These are phyloP conservation scores for Nowickia ferox DNA, from an alignment of 2,888 invertebrate genomes.

Conservation along the genomic window DNA sequence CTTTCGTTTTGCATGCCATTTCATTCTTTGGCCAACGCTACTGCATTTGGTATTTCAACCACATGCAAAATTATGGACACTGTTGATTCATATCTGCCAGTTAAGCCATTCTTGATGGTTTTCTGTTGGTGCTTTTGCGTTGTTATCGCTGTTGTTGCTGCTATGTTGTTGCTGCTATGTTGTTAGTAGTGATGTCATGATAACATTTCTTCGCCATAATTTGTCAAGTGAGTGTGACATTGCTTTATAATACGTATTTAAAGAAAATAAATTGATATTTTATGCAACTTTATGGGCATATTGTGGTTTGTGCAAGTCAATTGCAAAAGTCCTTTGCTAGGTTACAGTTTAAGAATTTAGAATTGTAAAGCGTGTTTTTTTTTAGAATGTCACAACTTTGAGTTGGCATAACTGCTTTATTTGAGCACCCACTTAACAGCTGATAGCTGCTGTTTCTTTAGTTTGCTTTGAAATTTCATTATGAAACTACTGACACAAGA, in stretches of 20 bases:
- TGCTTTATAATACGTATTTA: conserved; percentile 27
- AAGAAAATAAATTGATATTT: conserved; percentile 35
- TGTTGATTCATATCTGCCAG: conserved; percentile 4
- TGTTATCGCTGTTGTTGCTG: conserved; percentile 27
- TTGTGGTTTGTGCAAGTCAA: background rate
- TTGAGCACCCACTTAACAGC: too few species aligned
- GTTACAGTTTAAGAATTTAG: too few species aligned
- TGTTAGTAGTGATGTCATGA: conserved; percentile 35
- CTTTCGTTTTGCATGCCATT: conserved; percentile 11
- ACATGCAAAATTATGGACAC: conserved; percentile 57
- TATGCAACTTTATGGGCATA: conserved; percentile 3
- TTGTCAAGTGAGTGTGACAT: conserved; percentile 59
- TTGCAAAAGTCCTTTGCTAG: background rate
- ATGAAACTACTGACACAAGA: too few species aligned
- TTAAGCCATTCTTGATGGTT: conserved; percentile 31
- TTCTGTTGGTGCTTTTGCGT: background rate
- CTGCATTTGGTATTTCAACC: conserved; percentile 48
- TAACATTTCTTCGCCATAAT: conserved; percentile 63
- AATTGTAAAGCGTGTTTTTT: too few species aligned
- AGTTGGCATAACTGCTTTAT: too few species aligned
- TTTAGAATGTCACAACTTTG: too few species aligned
- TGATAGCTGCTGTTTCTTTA: too few species aligned
- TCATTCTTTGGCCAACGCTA: conserved; percentile 17
- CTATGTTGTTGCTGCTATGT: conserved; percentile 27
- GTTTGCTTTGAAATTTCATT: too few species aligned